Evolutionary conservation across 92 coral and sea anemone genomes (phyloP).

Genomic region (Paragorgia papillata): DNA sequence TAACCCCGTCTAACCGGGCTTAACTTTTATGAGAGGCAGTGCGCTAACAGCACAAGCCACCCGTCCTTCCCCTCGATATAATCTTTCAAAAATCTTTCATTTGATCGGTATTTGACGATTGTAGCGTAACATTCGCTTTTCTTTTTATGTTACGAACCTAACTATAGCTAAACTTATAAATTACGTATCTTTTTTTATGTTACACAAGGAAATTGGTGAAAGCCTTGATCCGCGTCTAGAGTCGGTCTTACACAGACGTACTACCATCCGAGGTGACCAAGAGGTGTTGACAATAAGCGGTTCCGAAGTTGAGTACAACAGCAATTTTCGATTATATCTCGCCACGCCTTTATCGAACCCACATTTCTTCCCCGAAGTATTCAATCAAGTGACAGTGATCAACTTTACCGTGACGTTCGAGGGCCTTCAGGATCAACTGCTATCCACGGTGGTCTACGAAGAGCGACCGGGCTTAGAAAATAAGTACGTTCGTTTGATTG

Average conservation of each 20-base stretch:
- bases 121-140: too few relatives aligned
- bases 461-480: conserved; percentile 87
- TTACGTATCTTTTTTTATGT: not conserved
- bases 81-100: too few relatives aligned
- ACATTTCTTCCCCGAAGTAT: conserved; percentile 91
- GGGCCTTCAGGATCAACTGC: conserved; percentile 87
- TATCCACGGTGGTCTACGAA: conserved; percentile 88
- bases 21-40: too few relatives aligned
- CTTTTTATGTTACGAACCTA: not conserved
- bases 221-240: conserved; percentile 80
- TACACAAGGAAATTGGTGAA: conserved; percentile 79
- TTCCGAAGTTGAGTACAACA: conserved; percentile 86
- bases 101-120: too few relatives aligned
- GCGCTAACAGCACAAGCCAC: too few relatives aligned
- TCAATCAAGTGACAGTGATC: conserved; percentile 87
- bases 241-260: conserved; percentile 77
- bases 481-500: conserved; percentile 65
- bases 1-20: too few relatives aligned
- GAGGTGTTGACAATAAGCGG: conserved; percentile 75
- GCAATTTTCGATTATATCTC: conserved; percentile 88
- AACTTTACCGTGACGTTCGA: conserved; percentile 94
- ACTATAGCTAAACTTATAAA: not conserved
- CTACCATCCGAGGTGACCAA: conserved; percentile 70
- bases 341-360: conserved; percentile 92
- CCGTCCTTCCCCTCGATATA: too few relatives aligned